These are phyloP conservation scores for Aphelinus atriplicis DNA, from an alignment of 1,140 invertebrate species.

Conservation along the genomic window DNA sequence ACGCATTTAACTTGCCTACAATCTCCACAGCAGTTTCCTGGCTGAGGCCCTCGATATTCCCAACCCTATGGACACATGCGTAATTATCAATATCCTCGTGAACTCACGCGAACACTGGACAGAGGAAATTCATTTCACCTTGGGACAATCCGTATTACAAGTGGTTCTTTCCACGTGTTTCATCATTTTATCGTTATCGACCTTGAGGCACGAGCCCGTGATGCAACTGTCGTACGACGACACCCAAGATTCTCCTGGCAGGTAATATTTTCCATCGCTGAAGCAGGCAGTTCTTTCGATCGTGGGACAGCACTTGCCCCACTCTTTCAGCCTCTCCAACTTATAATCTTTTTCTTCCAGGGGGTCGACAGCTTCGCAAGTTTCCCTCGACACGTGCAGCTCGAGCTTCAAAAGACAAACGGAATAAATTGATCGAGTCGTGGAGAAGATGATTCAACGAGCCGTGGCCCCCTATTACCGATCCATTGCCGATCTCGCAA, in stretches of 20 bases:
- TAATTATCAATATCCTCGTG: background rate
- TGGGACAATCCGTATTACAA: slow-evolving; percentile 68
- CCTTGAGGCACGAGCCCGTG: slow-evolving; percentile 69
- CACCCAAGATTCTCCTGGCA: slow-evolving; percentile 70
- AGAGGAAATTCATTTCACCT: slow-evolving; percentile 43
- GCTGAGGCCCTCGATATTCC: slow-evolving; percentile 64
- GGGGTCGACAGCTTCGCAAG: slow-evolving; percentile 59
- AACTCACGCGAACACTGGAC: no score
- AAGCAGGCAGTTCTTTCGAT: slow-evolving; percentile 68
- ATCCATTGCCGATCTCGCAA: slow-evolving; percentile 67
- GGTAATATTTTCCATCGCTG: slow-evolving; percentile 64
- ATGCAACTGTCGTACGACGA: slow-evolving; percentile 69
- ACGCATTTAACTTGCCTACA: slow-evolving; percentile 76
- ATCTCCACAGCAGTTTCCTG: slow-evolving; percentile 74
- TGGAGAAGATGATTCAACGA: background rate
- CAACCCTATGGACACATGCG: slow-evolving; percentile 63
- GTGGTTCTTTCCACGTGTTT: slow-evolving; percentile 65
- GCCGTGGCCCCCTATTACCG: slow-evolving; percentile 52
- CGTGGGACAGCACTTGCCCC: slow-evolving; percentile 69
- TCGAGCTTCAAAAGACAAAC: slow-evolving; percentile 56
- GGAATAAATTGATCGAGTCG: background rate
- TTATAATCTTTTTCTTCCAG: slow-evolving; percentile 63
- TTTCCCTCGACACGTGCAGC: slow-evolving; percentile 60
- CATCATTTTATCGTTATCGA: slow-evolving; percentile 60
- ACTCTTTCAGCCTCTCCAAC: slow-evolving; percentile 59